Conservation (phyloP, 1,140 invertebrate species). For the Doryteuthis pealeii region DNA sequence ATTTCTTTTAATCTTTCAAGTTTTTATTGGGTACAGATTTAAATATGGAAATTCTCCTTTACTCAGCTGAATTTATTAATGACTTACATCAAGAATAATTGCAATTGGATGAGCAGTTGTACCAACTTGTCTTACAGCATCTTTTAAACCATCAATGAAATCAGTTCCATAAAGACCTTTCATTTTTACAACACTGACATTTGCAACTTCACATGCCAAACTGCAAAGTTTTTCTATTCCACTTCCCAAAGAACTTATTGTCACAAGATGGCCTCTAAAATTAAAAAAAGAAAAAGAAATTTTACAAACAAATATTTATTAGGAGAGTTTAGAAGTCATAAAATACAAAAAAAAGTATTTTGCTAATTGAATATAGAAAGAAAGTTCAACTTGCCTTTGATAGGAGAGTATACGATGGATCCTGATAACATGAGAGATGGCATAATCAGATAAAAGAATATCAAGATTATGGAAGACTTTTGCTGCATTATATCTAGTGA, state of each 20-base stretch:
- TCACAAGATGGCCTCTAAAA: constrained; percentile 56
- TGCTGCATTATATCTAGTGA: constrained; percentile 58
- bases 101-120: constrained; percentile 56
- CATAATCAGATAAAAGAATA: constrained; percentile 56
- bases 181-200: constrained; percentile 52
- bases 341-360: too few species aligned
- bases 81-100: constrained; percentile 54
- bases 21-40: too few species aligned
- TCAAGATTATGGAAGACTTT: constrained; percentile 55
- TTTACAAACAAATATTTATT: too few species aligned
- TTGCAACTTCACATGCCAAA: constrained; percentile 57
- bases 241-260: constrained; percentile 56
- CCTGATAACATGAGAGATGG: constrained; percentile 54
- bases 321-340: too few species aligned
- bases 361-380: too few species aligned
- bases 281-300: not conserved
- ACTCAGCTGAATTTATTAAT: too few species aligned
- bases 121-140: constrained; percentile 55
- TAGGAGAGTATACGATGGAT: constrained; percentile 58
- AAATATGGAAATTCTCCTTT: too few species aligned
- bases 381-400: constrained; percentile 41
- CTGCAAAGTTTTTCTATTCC: constrained; percentile 55
- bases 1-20: too few species aligned
- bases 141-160: constrained; percentile 58
- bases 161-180: constrained; percentile 55